Conservation (phyloP, 2,113 vertebrate species). For the Psilopsiagon aurifrons region DNA sequence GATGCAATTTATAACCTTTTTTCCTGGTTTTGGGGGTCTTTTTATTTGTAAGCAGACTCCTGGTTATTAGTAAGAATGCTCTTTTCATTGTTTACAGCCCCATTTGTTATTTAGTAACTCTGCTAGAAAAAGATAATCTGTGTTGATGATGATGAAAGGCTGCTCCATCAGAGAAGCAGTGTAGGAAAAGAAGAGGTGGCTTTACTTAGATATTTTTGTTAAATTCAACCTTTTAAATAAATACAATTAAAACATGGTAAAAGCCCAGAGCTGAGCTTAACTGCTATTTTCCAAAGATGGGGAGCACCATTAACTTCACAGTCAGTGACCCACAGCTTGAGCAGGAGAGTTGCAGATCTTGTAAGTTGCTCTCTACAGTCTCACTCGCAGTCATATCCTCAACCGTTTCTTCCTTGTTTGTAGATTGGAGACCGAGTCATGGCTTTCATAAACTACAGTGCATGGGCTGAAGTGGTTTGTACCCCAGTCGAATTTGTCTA, state of each 20-base stretch:
- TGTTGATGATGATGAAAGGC: not conserved
- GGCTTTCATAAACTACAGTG: constrained; percentile 95
- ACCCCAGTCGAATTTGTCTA: constrained; percentile 91
- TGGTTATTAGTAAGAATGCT: not conserved
- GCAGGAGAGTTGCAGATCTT: not conserved
- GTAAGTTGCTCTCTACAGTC: not conserved
- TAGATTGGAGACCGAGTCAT: constrained; percentile 97
- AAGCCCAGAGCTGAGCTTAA: not conserved
- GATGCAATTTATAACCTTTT: not conserved
- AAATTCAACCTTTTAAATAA: not conserved
- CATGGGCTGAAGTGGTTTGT: constrained; percentile 98
- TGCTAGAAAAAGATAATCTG: not conserved
- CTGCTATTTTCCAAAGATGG: not conserved
- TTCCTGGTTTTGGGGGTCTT: too few relatives aligned
- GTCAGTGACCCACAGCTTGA: not conserved
- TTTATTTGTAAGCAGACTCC: not conserved
- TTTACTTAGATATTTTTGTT: not conserved
- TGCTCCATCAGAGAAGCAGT: not conserved
- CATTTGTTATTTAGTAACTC: not conserved
- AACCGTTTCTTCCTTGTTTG: not conserved
- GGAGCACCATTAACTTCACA: not conserved
- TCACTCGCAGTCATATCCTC: not conserved
- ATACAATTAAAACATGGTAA: not conserved
- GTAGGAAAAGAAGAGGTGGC: not conserved
- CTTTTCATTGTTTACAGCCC: not conserved